A percentile compares a stretch with the other conserved stretches of the same genome.
Conservation (phyloP, 2,113 vertebrate species). For the Sorex fumeus region DNA sequence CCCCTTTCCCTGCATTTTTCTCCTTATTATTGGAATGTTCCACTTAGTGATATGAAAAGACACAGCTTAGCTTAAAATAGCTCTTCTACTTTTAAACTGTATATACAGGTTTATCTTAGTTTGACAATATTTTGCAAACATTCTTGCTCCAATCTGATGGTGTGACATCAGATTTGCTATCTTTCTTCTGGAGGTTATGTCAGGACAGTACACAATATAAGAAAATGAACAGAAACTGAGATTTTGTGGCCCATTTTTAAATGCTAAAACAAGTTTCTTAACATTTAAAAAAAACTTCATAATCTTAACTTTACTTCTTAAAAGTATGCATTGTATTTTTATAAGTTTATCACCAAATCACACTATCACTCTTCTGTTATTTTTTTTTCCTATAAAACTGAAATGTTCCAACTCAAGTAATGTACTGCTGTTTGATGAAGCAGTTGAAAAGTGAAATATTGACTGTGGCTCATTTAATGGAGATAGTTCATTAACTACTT, state of each 20-base stretch:
- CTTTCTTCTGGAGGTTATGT: slow-evolving; percentile 59
- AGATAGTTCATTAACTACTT: slow-evolving; percentile 77
- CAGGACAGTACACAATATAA: slow-evolving; percentile 19
- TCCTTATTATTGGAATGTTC: slow-evolving; percentile 38
- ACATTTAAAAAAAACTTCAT: slow-evolving; percentile 63
- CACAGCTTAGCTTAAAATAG: slow-evolving; percentile 72
- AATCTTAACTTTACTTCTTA: slow-evolving; percentile 46
- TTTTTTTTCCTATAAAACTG: slow-evolving; percentile 48
- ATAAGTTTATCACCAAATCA: slow-evolving; percentile 48
- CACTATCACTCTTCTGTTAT: background rate
- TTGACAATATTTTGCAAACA: slow-evolving; percentile 65
- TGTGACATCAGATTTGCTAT: slow-evolving; percentile 5
- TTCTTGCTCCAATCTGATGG: slow-evolving; percentile 43
- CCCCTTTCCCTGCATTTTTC: background rate
- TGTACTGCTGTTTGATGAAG: slow-evolving; percentile 38
- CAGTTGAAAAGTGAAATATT: slow-evolving; percentile 61
- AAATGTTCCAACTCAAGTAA: slow-evolving; percentile 36
- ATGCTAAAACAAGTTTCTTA: slow-evolving; percentile 25
- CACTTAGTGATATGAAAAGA: slow-evolving; percentile 66
- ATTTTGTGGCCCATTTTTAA: slow-evolving; percentile 40
- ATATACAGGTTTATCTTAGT: slow-evolving; percentile 67
- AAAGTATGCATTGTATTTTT: slow-evolving; percentile 26
- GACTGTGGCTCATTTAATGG: slow-evolving; percentile 58
- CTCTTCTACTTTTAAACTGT: slow-evolving; percentile 79
- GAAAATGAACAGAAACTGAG: slow-evolving; percentile 42